Evolutionary conservation across 2,797 vertebrate genomes (phyloP).

Genomic region (Gymnocypris eckloni): DNA sequence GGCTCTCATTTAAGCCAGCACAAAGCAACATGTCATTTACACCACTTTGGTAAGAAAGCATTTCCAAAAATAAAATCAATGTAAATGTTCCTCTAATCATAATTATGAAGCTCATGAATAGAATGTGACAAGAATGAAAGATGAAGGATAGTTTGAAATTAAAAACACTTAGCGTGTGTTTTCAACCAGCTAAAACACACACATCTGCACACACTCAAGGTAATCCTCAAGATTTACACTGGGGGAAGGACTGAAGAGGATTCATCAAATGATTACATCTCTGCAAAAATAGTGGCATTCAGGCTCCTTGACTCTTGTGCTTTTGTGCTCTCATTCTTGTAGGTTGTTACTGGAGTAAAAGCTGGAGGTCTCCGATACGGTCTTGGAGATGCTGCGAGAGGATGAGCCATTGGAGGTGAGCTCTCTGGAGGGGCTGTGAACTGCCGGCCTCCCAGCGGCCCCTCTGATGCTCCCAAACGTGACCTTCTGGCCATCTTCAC

Average conservation of each 20-base stretch:
- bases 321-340: slow-evolving; percentile 68
- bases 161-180: neutral
- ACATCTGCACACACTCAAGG: slow-evolving; percentile 18
- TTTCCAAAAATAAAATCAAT: slow-evolving; percentile 3
- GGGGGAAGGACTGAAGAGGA: neutral
- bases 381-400: slow-evolving; percentile 90
- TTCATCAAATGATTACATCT: slow-evolving; percentile 24
- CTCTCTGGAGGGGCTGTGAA: slow-evolving; percentile 82
- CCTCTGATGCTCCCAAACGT: slow-evolving; percentile 50
- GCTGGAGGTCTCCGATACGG: slow-evolving; percentile 87
- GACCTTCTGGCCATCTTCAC: slow-evolving; percentile 81
- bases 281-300: neutral
- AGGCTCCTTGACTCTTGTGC: slow-evolving; percentile 15
- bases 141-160: neutral
- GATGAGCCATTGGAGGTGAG: slow-evolving; percentile 90
- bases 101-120: slow-evolving; percentile 12
- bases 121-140: slow-evolving; percentile 9
- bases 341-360: slow-evolving; percentile 90
- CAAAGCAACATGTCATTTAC: slow-evolving; percentile 1
- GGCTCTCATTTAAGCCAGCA: neutral
- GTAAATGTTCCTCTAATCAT: slow-evolving; percentile 17
- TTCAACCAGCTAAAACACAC: slow-evolving; percentile 6
- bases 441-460: slow-evolving; percentile 42
- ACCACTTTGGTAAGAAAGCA: slow-evolving; percentile 32
- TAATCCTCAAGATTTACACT: slow-evolving; percentile 34